Conservation (phyloP, 1,140 invertebrate genomes). For the Camponotus floridanus region DNA sequence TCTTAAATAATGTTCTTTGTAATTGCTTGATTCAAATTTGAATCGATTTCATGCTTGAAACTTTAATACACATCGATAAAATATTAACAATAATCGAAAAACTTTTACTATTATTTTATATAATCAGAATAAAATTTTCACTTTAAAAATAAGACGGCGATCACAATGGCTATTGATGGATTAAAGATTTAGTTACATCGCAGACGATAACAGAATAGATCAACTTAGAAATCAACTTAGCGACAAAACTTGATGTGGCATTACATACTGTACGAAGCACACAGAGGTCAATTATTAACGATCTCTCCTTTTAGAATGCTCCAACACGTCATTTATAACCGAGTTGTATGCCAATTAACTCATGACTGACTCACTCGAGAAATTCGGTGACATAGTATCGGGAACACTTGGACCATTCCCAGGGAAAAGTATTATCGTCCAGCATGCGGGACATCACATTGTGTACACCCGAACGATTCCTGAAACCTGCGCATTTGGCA, state of each 20-base stretch:
- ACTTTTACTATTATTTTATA: conserved; percentile 4
- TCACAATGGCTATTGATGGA: not conserved
- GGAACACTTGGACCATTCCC: conserved; percentile 96
- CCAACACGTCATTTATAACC: conserved; percentile 32
- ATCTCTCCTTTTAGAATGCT: conserved; percentile 48
- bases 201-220: conserved; percentile 5
- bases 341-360: conserved; percentile 42
- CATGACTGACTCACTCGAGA: conserved; percentile 91
- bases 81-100: not conserved
- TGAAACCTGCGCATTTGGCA: conserved; percentile 88
- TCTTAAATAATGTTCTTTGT: too few relatives aligned
- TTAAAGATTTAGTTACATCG: conserved; percentile 15
- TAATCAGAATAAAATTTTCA: not conserved
- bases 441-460: conserved; percentile 95
- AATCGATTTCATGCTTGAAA: not conserved
- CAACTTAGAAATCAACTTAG: conserved; percentile 29
- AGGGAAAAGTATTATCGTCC: conserved; percentile 94
- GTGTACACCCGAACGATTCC: conserved; percentile 84
- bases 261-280: not conserved
- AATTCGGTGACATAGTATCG: conserved; percentile 94
- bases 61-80: not conserved
- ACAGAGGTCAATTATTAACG: conserved; percentile 48
- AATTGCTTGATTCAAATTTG: too few relatives aligned
- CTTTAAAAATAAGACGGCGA: too few relatives aligned
- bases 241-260: conserved; percentile 9